These are phyloP conservation scores for Lasius platythorax DNA, from an alignment of 2,888 invertebrate species.

Conservation along the genomic window DNA sequence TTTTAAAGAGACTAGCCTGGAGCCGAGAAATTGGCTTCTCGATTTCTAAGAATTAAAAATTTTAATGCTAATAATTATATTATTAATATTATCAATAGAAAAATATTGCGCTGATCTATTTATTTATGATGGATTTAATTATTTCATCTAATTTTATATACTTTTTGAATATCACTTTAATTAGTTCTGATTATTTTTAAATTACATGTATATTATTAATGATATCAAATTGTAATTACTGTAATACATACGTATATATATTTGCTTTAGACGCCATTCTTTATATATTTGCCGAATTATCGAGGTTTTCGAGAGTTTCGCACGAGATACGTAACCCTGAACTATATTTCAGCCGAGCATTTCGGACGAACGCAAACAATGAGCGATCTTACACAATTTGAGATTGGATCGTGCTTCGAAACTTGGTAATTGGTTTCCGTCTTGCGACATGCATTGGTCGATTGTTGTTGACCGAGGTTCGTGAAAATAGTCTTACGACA, in stretches of 20 bases:
- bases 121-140: neutral
- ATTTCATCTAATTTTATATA: neutral
- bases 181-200: neutral
- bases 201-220: neutral
- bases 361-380: constrained; percentile 51
- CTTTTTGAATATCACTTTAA: neutral
- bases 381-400: constrained; percentile 47
- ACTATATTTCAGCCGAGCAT: constrained; percentile 39
- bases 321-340: constrained; percentile 52
- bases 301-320: constrained; percentile 21
- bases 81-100: neutral
- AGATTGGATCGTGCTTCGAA: constrained; percentile 55
- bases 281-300: neutral
- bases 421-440: constrained; percentile 55
- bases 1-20: neutral
- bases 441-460: constrained; percentile 29
- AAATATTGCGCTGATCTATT: neutral
- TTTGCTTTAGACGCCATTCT: neutral
- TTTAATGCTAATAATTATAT: neutral
- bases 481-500: neutral
- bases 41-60: neutral
- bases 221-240: neutral
- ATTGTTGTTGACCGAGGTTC: constrained; percentile 49
- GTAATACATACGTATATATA: neutral
- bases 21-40: neutral